phyloP scores from a whole-genome alignment of 2,797 vertebrate genomes.

The Lacerta viridis region DNA sequence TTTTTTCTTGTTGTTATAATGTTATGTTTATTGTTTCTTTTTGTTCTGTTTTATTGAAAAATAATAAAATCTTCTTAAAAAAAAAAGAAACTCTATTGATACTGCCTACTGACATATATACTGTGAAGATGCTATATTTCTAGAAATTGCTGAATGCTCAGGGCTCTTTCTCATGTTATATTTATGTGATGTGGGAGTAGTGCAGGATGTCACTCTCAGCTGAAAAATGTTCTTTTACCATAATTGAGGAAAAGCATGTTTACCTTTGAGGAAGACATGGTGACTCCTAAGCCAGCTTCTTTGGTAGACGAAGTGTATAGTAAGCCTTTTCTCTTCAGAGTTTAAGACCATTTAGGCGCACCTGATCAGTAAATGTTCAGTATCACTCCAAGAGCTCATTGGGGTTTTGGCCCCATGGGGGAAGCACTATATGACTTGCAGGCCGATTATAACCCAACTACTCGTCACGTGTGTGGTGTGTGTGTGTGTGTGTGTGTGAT shows the following conservation, averaged over 20 bases:
- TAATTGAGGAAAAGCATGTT: neutral
- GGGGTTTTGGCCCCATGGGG: neutral
- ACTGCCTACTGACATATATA: neutral
- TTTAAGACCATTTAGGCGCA: neutral
- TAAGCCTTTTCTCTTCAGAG: neutral
- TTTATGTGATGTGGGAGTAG: slow-evolving; percentile 24
- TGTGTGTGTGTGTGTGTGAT: too few relatives aligned
- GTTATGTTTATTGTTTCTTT: too few relatives aligned
- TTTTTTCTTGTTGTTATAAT: too few relatives aligned
- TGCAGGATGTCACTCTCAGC: neutral
- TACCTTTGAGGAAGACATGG: neutral
- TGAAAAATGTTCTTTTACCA: slow-evolving; percentile 12
- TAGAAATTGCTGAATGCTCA: slow-evolving; percentile 4
- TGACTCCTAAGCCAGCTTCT: neutral
- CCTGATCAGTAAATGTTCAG: neutral
- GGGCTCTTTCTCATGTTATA: slow-evolving; percentile 29
- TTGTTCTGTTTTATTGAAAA: too few relatives aligned
- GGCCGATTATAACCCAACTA: neutral
- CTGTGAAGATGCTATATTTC: neutral
- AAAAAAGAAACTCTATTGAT: neutral
- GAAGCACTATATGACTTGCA: neutral
- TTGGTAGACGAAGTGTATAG: too few relatives aligned
- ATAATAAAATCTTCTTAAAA: too few relatives aligned
- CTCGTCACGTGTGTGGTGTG: too few relatives aligned
- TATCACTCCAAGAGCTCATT: neutral